Percentiles rank a stretch among this genome's conserved stretches.
phyloP scores from a whole-genome alignment of 2,888 invertebrate species.

The Pherbina coryleti region DNA sequence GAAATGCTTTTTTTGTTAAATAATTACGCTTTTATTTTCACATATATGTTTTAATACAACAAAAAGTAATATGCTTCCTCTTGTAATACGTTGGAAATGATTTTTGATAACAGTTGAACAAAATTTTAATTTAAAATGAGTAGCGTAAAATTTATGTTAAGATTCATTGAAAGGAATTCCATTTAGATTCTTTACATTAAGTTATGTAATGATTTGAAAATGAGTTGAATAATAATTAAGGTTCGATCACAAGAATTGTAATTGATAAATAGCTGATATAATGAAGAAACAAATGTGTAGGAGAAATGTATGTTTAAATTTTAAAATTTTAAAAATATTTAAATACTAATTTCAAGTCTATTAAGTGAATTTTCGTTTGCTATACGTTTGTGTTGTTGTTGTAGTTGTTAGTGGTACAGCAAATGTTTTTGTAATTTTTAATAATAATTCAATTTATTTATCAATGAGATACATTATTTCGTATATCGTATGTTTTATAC shows the following conservation, averaged over 20 bases:
- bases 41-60: conserved; percentile 25
- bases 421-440: conserved; percentile 20
- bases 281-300: not conserved
- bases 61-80: conserved; percentile 31
- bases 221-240: conserved; percentile 16
- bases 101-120: conserved; percentile 24
- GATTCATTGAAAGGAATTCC: conserved; percentile 2
- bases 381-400: conserved; percentile 4
- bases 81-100: conserved; percentile 23
- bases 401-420: not conserved
- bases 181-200: conserved; percentile 15
- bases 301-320: not conserved
- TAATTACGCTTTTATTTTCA: conserved; percentile 31
- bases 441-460: conserved; percentile 38
- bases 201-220: conserved; percentile 16
- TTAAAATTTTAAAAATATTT: conserved; percentile 21
- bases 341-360: conserved; percentile 34
- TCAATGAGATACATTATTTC: conserved; percentile 35
- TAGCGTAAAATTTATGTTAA: conserved; percentile 26
- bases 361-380: conserved; percentile 11
- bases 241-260: conserved; percentile 5
- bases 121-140: conserved; percentile 32
- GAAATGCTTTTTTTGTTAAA: conserved; percentile 12
- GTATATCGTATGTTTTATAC: conserved; percentile 27
- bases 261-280: not conserved